Evolutionary conservation across 2,797 vertebrate genomes (phyloP), one percentile per base, ranked within the genome.

Genomic region (Acridotheres tristis): DNA sequence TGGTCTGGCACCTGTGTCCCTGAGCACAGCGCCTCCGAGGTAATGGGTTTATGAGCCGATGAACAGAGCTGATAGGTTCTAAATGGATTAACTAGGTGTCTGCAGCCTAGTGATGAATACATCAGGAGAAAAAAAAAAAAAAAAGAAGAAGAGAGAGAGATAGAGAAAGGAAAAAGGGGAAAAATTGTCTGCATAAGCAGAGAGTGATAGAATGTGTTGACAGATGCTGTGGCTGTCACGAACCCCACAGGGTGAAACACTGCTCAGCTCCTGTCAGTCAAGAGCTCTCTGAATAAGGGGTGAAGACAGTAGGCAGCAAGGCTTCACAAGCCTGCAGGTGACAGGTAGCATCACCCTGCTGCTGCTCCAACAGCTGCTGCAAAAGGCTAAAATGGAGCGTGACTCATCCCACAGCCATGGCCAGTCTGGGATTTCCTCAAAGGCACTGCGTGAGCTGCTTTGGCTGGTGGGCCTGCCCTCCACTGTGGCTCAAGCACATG

Each of bases 41-140:
- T 98, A 98, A 98, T 98, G 97, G 96, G 96, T 98, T 98, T 98
- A 98, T 97, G 97, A 98, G 97, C 97, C 80, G 95, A 98, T 98
- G 98, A 98, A 98, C 98, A 98, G 98, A 97, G 95, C 95, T 97
- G 98, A 98, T 97, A 97, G 97, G 97, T 97, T 97, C 97, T 98
- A 98, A 98, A 98, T 97, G 97, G 98, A 98, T 98, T 98, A 98
- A 98, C 96, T 97, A 98, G 97, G 98, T 97, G 98, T 98, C 97
- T 98, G 96, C 95, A 97, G 96, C 91, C 96, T 94, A 77, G 92
- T 96, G 96, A 97, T 98, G 97, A 98, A 98, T 97, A 98, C 89
- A 97, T 97, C 96, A 97, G 92, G 59, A 48, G 59, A 77, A 86
- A 74, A 50, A 34, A 57, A 38, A 10, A 10, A 34, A 36, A 36